Base-by-base conservation (phyloP, 2,888 invertebrate genomes). In the Ectobius pallidus region DNA sequence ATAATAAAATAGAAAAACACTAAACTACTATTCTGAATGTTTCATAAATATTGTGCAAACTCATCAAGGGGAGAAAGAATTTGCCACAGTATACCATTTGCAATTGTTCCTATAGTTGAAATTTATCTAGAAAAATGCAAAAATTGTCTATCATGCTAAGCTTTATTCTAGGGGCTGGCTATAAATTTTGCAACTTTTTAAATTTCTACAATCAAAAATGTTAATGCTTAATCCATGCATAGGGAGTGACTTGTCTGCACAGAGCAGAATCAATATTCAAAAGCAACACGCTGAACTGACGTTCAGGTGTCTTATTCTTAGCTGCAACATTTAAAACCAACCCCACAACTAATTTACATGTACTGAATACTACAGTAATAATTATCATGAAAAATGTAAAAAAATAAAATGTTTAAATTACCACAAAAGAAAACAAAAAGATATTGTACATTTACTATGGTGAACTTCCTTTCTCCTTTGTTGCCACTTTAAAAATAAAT, bases 1-100 rank as follows among this genome's bases (percentile, higher is more conserved):
- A 77, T 79, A 79, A 79, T 79, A 79, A 79, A 79, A 79, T 78
- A 79, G 78, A 79, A 78, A 79, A 78, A 79, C 75, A 75, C 76
- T 77, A 75, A 73, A 73, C 75, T 77, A 75, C 73, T 76, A 75
- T 73, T 75, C 74, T 77, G 71, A 75, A 74, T 75, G 73, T 75
- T 71, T 74, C 34, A 70, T 73, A 71, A 73, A 76, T 75, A 73
- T 76, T 77, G 75, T 76, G 77, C 77, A 76, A 77, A 76, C 76
- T 77, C 74, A 77, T 75, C 71, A 65, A 72, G 74, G 75, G 73
- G 75, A 73, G 74, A 76, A 75, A 77, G 75, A 76, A 75, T 75
- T 74, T 74, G 76, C 75, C 75, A 72, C 75, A 76, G 77, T 77
- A 77, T 76, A 77, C 74, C 73, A 75, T 75, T 74, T 75, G 75